Evolutionary conservation across 2,113 vertebrate genomes (phyloP), one percentile per base, ranked within the genome.

Genomic region (Tamias sibiricus): DNA sequence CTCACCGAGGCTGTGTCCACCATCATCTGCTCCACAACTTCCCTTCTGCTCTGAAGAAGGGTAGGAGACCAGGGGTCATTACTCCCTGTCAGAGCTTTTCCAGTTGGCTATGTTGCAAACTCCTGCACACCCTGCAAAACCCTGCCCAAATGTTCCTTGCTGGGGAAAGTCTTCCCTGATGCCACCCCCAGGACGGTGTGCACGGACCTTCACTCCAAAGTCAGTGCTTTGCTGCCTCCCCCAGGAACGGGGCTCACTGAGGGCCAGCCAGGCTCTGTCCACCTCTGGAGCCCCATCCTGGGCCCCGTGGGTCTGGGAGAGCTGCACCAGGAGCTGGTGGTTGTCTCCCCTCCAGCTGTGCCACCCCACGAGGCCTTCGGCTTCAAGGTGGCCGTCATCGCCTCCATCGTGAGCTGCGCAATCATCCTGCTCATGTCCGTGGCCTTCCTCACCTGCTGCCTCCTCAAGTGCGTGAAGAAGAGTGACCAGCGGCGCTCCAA

Each of bases 391-490:
- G 99, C 99, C 0, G 98, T 99, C 92, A 98, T 99, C 26, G 97
- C 99, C 28, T 99, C 99, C 97, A 98, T 99, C 1, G 98, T 99
- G 59, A 99, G 99, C 98, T 98, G 98, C 1, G 99, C 98, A 17
- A 96, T 99, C 95, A 99, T 99, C 97, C 94, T 99, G 57, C 97
- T 99, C 98, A 99, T 99, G 99, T 99, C 99, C 37, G 86, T 99
- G 98, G 99, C 99, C 92, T 99, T 99, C 98, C 97, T 99, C 97
- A 99, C 99, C 94, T 99, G 99, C 97, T 99, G 99, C 97, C 98
- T 99, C 93, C 95, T 99, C 54, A 99, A 99, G 89, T 99, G 99
- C 49, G 94, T 99, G 83, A 99, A 98, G 97, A 99, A 98, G 71
- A 98, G 97, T 11, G 98, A 99, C 96, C 98, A 92, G 96, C 99